Conservation (phyloP, 1,140 invertebrate species). For the Drosophila ambigua region DNA sequence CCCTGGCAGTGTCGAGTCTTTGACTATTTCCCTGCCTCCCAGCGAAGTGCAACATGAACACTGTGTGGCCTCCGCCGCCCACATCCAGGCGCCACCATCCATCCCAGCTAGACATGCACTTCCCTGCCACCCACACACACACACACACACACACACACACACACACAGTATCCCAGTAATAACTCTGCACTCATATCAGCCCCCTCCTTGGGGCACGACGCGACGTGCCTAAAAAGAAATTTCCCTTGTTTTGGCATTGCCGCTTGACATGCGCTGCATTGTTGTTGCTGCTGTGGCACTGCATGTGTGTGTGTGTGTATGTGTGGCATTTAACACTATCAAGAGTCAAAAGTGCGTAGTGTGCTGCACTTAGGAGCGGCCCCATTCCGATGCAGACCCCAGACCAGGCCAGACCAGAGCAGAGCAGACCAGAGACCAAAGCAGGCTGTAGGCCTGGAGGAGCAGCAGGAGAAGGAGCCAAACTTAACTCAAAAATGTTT, state of each 20-base stretch:
- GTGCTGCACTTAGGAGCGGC: slow-evolving; percentile 50
- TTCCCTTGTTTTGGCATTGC: slow-evolving; percentile 60
- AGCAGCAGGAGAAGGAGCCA: slow-evolving; percentile 27
- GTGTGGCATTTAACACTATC: slow-evolving; percentile 80
- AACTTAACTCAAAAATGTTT: slow-evolving; percentile 81
- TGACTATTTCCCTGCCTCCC: background rate
- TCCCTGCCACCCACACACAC: slow-evolving; percentile 17
- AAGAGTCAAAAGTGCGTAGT: slow-evolving; percentile 79
- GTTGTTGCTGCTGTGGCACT: slow-evolving; percentile 24
- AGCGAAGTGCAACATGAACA: background rate
- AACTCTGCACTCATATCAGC: slow-evolving; percentile 70
- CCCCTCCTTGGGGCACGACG: slow-evolving; percentile 16
- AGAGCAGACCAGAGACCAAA: background rate
- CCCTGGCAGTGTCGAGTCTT: background rate
- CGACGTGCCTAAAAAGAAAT: slow-evolving; percentile 80
- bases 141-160: background rate
- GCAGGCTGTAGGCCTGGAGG: background rate
- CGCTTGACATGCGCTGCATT: slow-evolving; percentile 62
- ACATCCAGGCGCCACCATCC: slow-evolving; percentile 6
- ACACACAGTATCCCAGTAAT: slow-evolving; percentile 56
- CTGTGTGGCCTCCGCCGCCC: background rate
- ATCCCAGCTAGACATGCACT: slow-evolving; percentile 6
- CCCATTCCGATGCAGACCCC: background rate
- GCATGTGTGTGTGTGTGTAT: slow-evolving; percentile 13
- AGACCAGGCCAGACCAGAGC: background rate